Evolutionary conservation across 2,113 vertebrate genomes (phyloP).

Genomic region (Galeopterus variegatus): DNA sequence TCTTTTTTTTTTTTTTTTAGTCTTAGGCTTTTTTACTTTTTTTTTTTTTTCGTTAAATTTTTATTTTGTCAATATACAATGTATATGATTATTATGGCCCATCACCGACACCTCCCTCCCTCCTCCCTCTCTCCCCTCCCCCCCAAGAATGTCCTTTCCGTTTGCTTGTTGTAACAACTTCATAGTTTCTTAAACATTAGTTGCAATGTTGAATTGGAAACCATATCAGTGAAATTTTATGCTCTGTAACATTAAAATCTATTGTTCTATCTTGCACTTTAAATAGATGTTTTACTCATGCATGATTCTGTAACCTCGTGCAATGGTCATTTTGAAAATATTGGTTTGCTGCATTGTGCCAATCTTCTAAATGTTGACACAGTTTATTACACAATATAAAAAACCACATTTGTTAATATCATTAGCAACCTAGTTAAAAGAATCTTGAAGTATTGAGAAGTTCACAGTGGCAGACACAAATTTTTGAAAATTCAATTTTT

Average conservation of each 20-base stretch:
- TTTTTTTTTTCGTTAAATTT: too few species aligned
- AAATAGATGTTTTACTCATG: not conserved
- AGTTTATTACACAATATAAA: not conserved
- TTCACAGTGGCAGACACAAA: not conserved
- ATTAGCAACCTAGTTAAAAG: not conserved
- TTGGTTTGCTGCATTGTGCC: not conserved
- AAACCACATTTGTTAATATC: not conserved
- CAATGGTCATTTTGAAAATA: not conserved
- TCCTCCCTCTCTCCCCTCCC: too few species aligned
- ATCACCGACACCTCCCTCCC: too few species aligned
- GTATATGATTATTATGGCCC: too few species aligned
- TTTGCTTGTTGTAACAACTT: too few species aligned
- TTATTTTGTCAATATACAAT: too few species aligned
- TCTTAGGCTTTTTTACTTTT: too few species aligned
- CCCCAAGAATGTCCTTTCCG: too few species aligned
- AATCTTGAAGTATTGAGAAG: not conserved
- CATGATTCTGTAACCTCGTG: not conserved
- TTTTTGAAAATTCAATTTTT: slow-evolving; percentile 7
- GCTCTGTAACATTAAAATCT: not conserved
- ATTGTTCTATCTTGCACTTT: not conserved
- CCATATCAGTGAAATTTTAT: not conserved
- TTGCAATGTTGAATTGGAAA: not conserved
- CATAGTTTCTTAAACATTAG: not conserved
- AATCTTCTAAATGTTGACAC: not conserved
- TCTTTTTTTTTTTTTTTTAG: too few species aligned